Evolutionary conservation across 37 sponge, comb jelly and placozoan species (phyloP), one percentile per base, ranked within the genome.

Genomic region (Halichondria panicea): DNA sequence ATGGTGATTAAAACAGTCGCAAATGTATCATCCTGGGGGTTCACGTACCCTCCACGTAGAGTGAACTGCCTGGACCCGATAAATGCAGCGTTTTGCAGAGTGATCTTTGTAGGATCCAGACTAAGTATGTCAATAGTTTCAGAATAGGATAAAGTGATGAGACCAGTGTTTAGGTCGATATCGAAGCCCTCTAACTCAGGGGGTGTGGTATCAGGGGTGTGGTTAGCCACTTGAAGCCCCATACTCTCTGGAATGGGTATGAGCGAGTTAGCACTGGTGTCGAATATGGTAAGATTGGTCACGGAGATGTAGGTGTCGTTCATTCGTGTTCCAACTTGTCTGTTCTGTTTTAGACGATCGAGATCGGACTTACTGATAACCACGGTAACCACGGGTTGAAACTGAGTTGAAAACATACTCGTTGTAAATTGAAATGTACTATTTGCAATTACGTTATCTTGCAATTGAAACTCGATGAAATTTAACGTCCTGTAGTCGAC

Each of bases 71-170:
- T 67, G 9, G 38, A 28, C 27, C 46, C 55, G 18, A 81, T 48
- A 63, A 31, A 43, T 34, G 70, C 62, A 5, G 61, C 46, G 31
- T 84, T 78, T 62, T 91, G 96, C 27, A 95, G 68, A 12, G 87
- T 95, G 9, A 95, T 63, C 52, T 77, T 69, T 21, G 78, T 78
- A 15, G 85, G 66, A 54, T 82, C 60, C 2, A 91, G 72, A 32
- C 71, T 82, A 27, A 42, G 63, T 8, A 85, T 88, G 31, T 91
- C 86, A 37, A 95, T 80, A 7, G 96, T 91, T 67, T 95, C 96
- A 34, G 92, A 88, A 66, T 89, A 95, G 66, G 46, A 61, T 30
- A 95, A 44, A 25, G 80, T 88, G 22, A 95, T 68, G 0, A 81
- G 28, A 12, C 89, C 92, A 40, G 75, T 37, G 68, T 95, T 56